Evolutionary conservation across 2,797 vertebrate genomes (phyloP), one percentile per base, ranked within the genome.

Genomic region (Clamator glandarius): DNA sequence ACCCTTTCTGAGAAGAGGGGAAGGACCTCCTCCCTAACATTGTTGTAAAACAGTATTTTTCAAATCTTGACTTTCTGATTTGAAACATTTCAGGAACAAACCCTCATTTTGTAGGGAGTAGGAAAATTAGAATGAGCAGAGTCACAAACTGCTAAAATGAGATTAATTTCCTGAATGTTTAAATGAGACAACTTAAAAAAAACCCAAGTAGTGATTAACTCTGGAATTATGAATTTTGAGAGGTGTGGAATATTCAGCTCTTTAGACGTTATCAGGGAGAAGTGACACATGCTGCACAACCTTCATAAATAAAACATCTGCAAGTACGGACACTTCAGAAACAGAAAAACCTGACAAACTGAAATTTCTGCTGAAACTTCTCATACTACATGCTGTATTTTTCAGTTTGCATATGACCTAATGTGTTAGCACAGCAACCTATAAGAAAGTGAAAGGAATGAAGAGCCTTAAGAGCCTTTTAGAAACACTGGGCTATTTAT

Each of bases 401-500:
- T 35, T 50, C 70, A 42, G 54, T 92, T 75, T 94, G 26, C 51
- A 54, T 61, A 78, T 83, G 64, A 29, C 36, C 61, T 91, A 61
- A 83, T 93, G 41, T 46, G 29, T 79, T 79, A 67, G 42, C 36
- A 67, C 16, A 80, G 48, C 82, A 80, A 31, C 84, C 66, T 87
- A 52, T 55, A 90, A 80, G 63, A 72, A 42, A 81, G 18, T 50
- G 25, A 61, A 70, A 85, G 57, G 58, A 70, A 84, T 89, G 35
- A 84, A 92, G 89, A 86, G 29, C n/a, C 19, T 80, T 87, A 84
- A 92, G 90, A 86, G 29, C n/a, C 19, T 80, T 87, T 84, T 35
- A 82, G 80, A 92, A 88, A 78, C 15, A n/a, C 10, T 46, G 31
- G 33, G 15, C 20, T 75, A 52, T 70, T 79, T 68, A 89, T 87